A percentile compares a stretch with the other conserved stretches of the same genome.
phyloP scores from a whole-genome alignment of 2,888 invertebrate genomes.

The Lacanobia oleracea region DNA sequence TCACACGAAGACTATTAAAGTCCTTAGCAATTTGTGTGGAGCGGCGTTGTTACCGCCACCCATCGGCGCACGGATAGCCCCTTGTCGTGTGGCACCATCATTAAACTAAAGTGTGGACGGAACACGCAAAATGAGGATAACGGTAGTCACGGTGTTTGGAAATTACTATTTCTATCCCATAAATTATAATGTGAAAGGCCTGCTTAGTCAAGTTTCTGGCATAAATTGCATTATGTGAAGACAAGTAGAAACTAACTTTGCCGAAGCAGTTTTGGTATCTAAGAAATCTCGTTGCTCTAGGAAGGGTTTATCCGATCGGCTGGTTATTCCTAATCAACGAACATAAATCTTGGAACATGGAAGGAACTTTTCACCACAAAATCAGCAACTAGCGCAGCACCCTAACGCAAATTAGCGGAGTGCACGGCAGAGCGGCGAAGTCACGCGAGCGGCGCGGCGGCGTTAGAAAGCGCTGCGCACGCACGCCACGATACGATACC shows the following conservation, averaged over 20 bases:
- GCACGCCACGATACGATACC: conserved; percentile 40
- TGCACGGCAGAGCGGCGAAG: conserved; percentile 66
- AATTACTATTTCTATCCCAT: conserved; percentile 22
- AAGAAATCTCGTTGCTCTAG: conserved; percentile 2
- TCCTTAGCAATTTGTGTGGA: conserved; percentile 45
- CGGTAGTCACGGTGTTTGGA: conserved; percentile 26
- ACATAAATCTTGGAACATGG: conserved; percentile 21
- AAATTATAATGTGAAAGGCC: conserved; percentile 16
- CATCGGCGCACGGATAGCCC: conserved; percentile 50
- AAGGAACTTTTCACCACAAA: conserved; percentile 56
- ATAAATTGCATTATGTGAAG: background rate
- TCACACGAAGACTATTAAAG: conserved; percentile 42
- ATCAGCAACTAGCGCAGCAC: conserved; percentile 65
- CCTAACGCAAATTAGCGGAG: conserved; percentile 77
- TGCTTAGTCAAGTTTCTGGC: conserved; percentile 1
- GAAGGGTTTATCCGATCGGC: conserved; percentile 8
- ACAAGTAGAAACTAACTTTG: background rate
- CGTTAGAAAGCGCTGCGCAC: conserved; percentile 79
- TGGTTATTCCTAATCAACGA: conserved; percentile 23
- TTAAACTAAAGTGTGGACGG: conserved; percentile 58
- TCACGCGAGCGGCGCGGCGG: conserved; percentile 74
- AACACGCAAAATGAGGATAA: conserved; percentile 62
- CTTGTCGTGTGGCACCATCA: conserved; percentile 59
- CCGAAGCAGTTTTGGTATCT: background rate
- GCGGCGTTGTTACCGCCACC: conserved; percentile 54